Base-by-base conservation (phyloP, 2,888 invertebrate genomes). In the Scaptomyza flava region DNA sequence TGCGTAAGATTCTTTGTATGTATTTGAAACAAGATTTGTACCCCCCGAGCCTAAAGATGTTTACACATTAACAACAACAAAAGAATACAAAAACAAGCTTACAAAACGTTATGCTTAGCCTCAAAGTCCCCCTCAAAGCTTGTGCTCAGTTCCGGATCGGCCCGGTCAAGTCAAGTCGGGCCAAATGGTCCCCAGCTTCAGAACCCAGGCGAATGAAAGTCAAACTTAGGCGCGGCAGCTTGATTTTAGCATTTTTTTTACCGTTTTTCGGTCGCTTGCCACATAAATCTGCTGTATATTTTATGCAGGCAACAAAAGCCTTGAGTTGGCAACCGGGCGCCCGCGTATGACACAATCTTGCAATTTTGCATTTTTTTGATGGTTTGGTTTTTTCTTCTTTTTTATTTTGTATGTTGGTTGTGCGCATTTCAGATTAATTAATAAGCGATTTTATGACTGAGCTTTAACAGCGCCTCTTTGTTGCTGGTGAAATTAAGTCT, bases 161-260 rank as follows among this genome's bases (percentile, higher is more conserved):
- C 33, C 31, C 51, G 56, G 64, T 46, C 52, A 30, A 27, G 36
- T 17, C 36, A 46, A 48, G 34, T 27, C 50, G 1, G 46, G 58
- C 60, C 70, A 70, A 66, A 43, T 60, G 72, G 65, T 57, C 83
- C 83, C 88, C 88, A 50, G 34, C 58, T 14, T 38, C 69, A 74
- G 63, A 60, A 52, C 59, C 33, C 17, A 56, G 58, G 53, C 53
- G 68, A 58, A 58, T 36, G 51, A 20, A 7, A 41, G 41, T 34
- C 57, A 51, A 52, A 81, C 66, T 80, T 86, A 83, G 88, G 88
- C 88, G 88, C 82, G 86, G 69, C 82, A 56, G 71, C 51, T 76
- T 81, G 67, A 76, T 58, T 59, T 66, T 51, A 51, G 42, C 68
- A 61, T 76, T 79, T 72, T 65, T 59, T 76, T 79, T 72, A 77